A percentile compares a stretch with the other conserved stretches of the same genome.
Evolutionary conservation across 2,888 invertebrate species (phyloP).

Genomic region (Acronicta psi): DNA sequence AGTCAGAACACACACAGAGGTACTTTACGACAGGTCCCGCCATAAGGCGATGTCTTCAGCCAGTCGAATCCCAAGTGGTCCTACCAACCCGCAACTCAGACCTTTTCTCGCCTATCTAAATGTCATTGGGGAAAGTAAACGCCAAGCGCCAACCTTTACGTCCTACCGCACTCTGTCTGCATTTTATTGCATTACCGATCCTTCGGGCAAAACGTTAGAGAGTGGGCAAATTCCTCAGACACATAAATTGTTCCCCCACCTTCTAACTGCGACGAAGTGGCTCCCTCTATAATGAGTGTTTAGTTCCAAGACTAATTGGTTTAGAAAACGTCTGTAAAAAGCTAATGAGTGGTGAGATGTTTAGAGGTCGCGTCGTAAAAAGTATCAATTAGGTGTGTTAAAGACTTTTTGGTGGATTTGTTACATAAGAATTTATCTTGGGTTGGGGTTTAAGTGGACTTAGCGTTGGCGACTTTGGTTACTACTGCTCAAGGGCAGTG

Average conservation of each 20-base stretch:
- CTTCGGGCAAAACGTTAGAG: conserved; percentile 63
- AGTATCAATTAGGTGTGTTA: conserved; percentile 25
- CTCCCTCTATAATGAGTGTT: conserved; percentile 41
- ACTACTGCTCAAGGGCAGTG: background rate
- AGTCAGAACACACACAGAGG: too few relatives aligned
- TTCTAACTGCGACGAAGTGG: conserved; percentile 27
- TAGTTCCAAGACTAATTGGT: conserved; percentile 43
- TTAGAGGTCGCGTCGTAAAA: conserved; percentile 26
- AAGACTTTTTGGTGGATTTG: conserved; percentile 16
- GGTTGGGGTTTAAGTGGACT: conserved; percentile 2
- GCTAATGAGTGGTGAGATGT: conserved; percentile 30
- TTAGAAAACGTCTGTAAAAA: conserved; percentile 32
- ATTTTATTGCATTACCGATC: conserved; percentile 77
- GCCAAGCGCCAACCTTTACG: conserved; percentile 55
- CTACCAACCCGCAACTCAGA: too few relatives aligned
- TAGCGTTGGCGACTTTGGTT: conserved; percentile 1
- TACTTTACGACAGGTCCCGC: too few relatives aligned
- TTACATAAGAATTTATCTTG: conserved; percentile 11
- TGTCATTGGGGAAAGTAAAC: background rate
- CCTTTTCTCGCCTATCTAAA: too few relatives aligned
- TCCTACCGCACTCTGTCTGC: conserved; percentile 64
- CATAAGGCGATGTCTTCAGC: too few relatives aligned
- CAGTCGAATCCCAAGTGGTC: too few relatives aligned
- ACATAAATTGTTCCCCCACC: conserved; percentile 65
- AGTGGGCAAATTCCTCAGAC: conserved; percentile 69